phyloP scores from a whole-genome alignment of 1,140 invertebrate species.

The Heliothis virescens region DNA sequence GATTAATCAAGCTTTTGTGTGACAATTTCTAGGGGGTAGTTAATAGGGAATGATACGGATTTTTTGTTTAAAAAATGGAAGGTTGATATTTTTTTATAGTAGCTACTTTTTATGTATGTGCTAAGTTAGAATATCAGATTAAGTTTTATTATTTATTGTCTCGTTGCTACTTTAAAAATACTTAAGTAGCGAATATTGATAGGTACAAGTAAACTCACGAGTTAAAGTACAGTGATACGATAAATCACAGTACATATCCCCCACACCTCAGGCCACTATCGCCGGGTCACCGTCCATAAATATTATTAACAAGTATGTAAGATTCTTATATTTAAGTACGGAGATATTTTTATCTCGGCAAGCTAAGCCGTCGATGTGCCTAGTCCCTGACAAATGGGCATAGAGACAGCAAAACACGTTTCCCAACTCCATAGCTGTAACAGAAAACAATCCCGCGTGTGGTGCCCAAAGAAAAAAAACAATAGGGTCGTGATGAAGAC shows the following conservation, averaged over 20 bases:
- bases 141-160: too few relatives aligned
- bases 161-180: too few relatives aligned
- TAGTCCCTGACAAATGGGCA: constrained; percentile 69
- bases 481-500: constrained; percentile 85
- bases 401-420: constrained; percentile 74
- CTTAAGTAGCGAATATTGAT: background rate
- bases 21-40: background rate
- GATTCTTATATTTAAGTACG: constrained; percentile 49
- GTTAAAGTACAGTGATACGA: constrained; percentile 5
- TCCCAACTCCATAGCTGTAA: constrained; percentile 71
- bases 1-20: constrained; percentile 17
- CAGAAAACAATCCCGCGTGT: constrained; percentile 81
- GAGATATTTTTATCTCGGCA: constrained; percentile 46
- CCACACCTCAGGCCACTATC: constrained; percentile 30
- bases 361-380: constrained; percentile 30
- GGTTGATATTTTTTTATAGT: too few relatives aligned
- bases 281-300: constrained; percentile 38
- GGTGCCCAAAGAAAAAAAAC: constrained; percentile 81
- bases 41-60: too few relatives aligned
- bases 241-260: constrained; percentile 6
- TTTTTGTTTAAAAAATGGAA: too few relatives aligned
- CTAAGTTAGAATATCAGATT: too few relatives aligned
- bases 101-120: too few relatives aligned
- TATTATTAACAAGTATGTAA: constrained; percentile 50
- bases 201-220: constrained; percentile 6